A percentile compares a stretch with the other conserved stretches of the same genome.
These are phyloP conservation scores for Galeopsomyia nigrocyanea DNA, from an alignment of 2,888 invertebrate genomes.

Conservation along the genomic window DNA sequence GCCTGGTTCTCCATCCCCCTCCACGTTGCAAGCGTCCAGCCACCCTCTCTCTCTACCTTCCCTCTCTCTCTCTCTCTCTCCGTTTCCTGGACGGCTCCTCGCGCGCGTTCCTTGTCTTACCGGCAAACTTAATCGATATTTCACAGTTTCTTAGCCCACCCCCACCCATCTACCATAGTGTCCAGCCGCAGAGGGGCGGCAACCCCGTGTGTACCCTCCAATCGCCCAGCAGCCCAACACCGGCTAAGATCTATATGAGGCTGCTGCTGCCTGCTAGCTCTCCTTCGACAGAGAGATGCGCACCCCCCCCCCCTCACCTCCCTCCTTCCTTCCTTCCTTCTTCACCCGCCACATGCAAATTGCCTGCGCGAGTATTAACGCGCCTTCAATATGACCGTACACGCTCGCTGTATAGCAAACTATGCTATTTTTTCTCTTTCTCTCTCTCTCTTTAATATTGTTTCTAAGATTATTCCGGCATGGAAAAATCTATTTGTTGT, in stretches of 20 bases:
- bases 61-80: slow-evolving; percentile 34
- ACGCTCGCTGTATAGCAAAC: slow-evolving; percentile 50
- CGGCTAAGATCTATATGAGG: no score
- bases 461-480: no score
- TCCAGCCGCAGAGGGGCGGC: slow-evolving; percentile 60
- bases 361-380: background rate
- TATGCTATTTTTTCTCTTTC: slow-evolving; percentile 28
- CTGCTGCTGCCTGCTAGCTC: no score
- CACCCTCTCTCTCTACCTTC: slow-evolving; percentile 38
- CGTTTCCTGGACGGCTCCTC: slow-evolving; percentile 50
- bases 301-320: background rate
- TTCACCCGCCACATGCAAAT: slow-evolving; percentile 30
- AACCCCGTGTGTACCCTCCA: slow-evolving; percentile 30
- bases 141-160: slow-evolving; percentile 69
- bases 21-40: slow-evolving; percentile 16
- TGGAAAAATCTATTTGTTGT: no score
- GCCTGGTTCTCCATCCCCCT: slow-evolving; percentile 52
- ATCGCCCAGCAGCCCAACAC: background rate
- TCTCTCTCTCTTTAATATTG: slow-evolving; percentile 3
- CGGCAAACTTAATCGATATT: slow-evolving; percentile 70
- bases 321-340: background rate
- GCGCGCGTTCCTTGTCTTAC: slow-evolving; percentile 69
- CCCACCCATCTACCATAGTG: slow-evolving; percentile 52
- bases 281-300: background rate
- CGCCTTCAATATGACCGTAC: slow-evolving; percentile 15